Base-by-base conservation (phyloP, 2,888 invertebrate genomes). In the Gymnosoma rotundatum region DNA sequence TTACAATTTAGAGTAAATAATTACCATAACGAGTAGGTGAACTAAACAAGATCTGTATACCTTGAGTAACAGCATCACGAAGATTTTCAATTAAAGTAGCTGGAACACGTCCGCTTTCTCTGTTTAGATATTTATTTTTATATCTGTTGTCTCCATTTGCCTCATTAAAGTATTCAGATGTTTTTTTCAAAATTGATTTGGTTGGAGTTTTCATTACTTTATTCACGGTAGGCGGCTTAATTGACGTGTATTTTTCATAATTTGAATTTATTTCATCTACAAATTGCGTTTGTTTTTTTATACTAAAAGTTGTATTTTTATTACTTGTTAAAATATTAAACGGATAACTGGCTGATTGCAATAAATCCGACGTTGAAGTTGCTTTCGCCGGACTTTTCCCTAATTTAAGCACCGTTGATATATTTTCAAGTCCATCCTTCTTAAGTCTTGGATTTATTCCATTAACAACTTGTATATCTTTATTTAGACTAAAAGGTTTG, bases 31-130 rank as follows among this genome's bases (percentile, higher is more conserved):
- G 36, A 45, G 48, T 42, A 12, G 64, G 50, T 8, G 70, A 18
- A 52, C 50, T 73, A 25, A 79, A 38, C 32, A 79, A 21, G 25
- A 79, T 73, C 20, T 73, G 38, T 25, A 79, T 52, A 14, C 79
- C 66, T 10, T 79, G 64, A 42, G 64, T 66, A 12, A 79, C 32
- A 32, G 72, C 79, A 32, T 66, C 60, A 32, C 72, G 66, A 20
- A 79, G 72, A 42, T 79, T 73, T 58, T 36, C 48, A 10, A 42
- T 73, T 60, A 79, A 38, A 58, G 42, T n/a, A 0, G 66, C 66
- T 18, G 45, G 1, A 4, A 16, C n/a, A 18, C 20, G 10, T 18
- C 1, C 25, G 12, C 18, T n/a, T 5, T 10, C 8, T 69, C 16
- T 1, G 12, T 42, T 42, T 42, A 12, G 12, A 42, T 42, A 12